A percentile compares a stretch with the other conserved stretches of the same genome.
phyloP scores from a whole-genome alignment of 2,113 vertebrate genomes.

The Prochilodus magdalenae region DNA sequence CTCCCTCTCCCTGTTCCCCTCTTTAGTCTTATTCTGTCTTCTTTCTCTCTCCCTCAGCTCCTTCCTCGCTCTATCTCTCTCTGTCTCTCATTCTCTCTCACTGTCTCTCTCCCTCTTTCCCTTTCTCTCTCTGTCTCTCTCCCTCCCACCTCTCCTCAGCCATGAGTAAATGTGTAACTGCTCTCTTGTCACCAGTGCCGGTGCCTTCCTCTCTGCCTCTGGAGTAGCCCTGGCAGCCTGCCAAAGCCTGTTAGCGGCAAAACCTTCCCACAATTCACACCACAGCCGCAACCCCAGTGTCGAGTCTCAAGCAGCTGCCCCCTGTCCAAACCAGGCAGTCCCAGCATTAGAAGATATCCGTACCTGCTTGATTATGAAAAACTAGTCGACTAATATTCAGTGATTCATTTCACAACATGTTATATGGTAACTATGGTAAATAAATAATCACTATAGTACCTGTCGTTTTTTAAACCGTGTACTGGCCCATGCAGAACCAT shows the following conservation, averaged over 20 bases:
- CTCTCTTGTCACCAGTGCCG: constrained; percentile 27
- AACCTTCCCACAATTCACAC: constrained; percentile 47
- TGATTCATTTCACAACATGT: too few species aligned
- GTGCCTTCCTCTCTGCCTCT: constrained; percentile 27
- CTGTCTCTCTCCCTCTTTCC: constrained; percentile 17
- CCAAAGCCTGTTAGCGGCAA: constrained; percentile 50
- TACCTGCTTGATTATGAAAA: not conserved
- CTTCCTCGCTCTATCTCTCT: too few species aligned
- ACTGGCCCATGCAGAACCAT: too few species aligned
- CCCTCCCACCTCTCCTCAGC: constrained; percentile 2
- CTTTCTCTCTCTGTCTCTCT: constrained; percentile 3
- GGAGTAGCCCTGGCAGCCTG: constrained; percentile 35
- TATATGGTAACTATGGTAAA: too few species aligned
- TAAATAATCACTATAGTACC: too few species aligned
- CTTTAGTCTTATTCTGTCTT: not conserved
- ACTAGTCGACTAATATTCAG: too few species aligned
- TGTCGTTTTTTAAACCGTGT: too few species aligned
- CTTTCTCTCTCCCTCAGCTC: not conserved
- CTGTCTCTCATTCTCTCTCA: not conserved
- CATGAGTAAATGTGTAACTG: constrained; percentile 37
- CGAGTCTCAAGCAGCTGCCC: not conserved
- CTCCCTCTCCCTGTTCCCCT: not conserved
- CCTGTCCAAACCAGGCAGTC: not conserved
- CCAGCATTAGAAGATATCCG: too few species aligned
- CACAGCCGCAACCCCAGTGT: constrained; percentile 11